Evolutionary conservation across 2,797 vertebrate species (phyloP), one percentile per base, ranked within the genome.

Genomic region (Urocyon cinereoargenteus): DNA sequence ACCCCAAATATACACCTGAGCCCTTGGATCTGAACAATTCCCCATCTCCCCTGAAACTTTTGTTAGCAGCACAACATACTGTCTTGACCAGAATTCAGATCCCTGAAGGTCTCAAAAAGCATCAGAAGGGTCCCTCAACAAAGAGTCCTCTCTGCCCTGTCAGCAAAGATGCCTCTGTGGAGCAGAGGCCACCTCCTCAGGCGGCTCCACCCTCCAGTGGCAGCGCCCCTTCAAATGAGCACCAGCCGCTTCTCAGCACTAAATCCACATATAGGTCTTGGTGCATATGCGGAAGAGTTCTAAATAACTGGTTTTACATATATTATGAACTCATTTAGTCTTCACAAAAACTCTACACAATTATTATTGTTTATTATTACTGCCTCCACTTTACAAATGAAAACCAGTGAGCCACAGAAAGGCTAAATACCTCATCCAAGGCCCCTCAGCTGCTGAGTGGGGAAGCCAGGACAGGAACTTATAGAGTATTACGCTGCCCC

Each of bases 31-130:
- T 78, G 84, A 78, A 40, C 34, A 40, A 93, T 31, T 4, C 28
- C 28, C 45, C 36, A 0, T 81, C 19, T 79, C n/a, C 31, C 66
- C 34, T 13, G 31, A 85, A 62, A 92, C 51, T 84, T 68, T 31
- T 72, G 59, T 59, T 94, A 79, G 61, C 49, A 4, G 90, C 26
- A 86, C 13, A 94, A 88, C 24, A 34, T n/a, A 36, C 72, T 9
- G 19, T 85, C n/a, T 45, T 88, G 78, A 84, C 36, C 61, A 96
- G 61, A 96, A 90, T 85, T 62, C 51, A 55, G 82, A 86, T 83
- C 45, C 28, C 5, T 36, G 51, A 86, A 15, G 8, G 62, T 40
- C 68, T 93, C 78, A 34, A n/a, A n/a, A 68, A 93, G 59, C 13
- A 51, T 68, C 75, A 62, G 15, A 18, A 68, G 36, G 28, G 45